phyloP scores from a whole-genome alignment of 1,140 invertebrate genomes.

The Aphaenogaster ashmeadi region DNA sequence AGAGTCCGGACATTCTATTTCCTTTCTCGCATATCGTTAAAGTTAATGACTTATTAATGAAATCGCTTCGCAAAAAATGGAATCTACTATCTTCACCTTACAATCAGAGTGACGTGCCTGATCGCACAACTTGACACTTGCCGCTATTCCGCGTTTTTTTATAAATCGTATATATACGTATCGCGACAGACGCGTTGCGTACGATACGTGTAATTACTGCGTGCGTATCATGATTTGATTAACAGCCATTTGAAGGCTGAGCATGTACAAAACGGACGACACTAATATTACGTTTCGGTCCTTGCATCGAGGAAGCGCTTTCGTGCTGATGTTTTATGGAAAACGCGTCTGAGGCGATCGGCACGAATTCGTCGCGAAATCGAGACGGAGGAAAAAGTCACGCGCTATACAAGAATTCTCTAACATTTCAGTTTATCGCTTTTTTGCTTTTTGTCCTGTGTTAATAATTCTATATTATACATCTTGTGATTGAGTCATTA shows the following conservation, averaged over 20 bases:
- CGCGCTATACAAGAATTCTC: conserved; percentile 27
- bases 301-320: conserved; percentile 73
- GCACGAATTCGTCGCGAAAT: conserved; percentile 57
- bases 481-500: not conserved
- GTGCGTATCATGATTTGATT: conserved; percentile 60
- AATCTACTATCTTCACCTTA: not conserved
- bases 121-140: not conserved
- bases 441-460: not conserved
- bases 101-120: not conserved
- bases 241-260: conserved; percentile 76
- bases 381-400: conserved; percentile 41
- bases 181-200: conserved; percentile 36
- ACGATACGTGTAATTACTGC: conserved; percentile 65
- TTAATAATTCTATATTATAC: not conserved
- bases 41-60: not conserved
- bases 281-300: conserved; percentile 46
- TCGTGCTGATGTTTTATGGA: conserved; percentile 80
- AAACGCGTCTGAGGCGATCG: conserved; percentile 67
- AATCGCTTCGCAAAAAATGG: not conserved
- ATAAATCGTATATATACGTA: not conserved
- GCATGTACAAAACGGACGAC: conserved; percentile 69
- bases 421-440: not conserved
- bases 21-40: not conserved
- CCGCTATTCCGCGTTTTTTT: not conserved
- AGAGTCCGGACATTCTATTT: not conserved